Conservation (phyloP, 2,797 vertebrate species). For the Propithecus perrieri region DNA sequence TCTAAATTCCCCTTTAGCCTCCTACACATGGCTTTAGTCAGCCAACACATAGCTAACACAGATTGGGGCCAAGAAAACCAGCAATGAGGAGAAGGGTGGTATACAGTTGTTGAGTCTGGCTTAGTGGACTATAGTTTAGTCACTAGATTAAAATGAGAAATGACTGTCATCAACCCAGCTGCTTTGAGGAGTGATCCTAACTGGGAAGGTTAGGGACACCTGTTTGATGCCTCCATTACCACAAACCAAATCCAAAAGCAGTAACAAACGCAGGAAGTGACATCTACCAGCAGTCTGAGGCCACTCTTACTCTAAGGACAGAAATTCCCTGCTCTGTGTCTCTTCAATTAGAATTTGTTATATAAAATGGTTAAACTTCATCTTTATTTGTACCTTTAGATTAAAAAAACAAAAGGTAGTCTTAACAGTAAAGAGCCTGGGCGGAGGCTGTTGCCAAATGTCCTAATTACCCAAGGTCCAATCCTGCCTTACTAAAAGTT, state of each 20-base stretch:
- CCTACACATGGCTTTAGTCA: background rate
- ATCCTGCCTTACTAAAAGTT: background rate
- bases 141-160: slow-evolving; percentile 30
- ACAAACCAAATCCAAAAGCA: slow-evolving; percentile 6
- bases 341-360: background rate
- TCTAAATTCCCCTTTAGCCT: background rate
- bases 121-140: background rate
- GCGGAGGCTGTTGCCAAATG: background rate
- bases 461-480: background rate
- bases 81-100: background rate
- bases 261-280: background rate
- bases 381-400: background rate
- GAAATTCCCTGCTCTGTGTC: background rate
- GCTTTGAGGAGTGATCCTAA: background rate
- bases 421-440: background rate
- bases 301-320: background rate
- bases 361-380: background rate
- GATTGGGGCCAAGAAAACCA: background rate
- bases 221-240: background rate
- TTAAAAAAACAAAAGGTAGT: background rate
- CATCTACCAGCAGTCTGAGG: background rate
- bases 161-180: background rate
- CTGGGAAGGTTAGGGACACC: background rate
- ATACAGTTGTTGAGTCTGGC: background rate
- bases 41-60: background rate